These are phyloP conservation scores for Wiebesia pumilae DNA, from an alignment of 1,140 invertebrate genomes.

Conservation along the genomic window DNA sequence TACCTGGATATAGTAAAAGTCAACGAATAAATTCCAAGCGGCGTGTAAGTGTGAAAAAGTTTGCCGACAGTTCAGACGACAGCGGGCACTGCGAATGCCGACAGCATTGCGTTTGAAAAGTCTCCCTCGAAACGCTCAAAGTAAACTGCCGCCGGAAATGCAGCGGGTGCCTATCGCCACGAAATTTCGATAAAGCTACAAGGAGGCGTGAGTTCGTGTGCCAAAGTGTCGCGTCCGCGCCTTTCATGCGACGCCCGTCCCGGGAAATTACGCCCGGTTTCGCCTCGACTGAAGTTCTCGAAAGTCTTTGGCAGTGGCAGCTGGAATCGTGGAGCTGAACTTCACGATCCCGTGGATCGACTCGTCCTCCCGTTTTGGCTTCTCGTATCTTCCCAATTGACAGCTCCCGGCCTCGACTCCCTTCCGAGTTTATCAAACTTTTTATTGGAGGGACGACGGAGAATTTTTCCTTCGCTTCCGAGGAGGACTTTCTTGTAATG, in stretches of 20 bases:
- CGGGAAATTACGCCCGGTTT: constrained; percentile 2
- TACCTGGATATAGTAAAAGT: not conserved
- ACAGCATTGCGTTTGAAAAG: not conserved
- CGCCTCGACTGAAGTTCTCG: constrained; percentile 8
- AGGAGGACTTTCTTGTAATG: constrained; percentile 8
- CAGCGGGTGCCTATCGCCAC: not conserved
- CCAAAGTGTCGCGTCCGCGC: constrained; percentile 16
- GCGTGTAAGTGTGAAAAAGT: not conserved
- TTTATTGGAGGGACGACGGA: constrained; percentile 15
- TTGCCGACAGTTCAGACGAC: not conserved
- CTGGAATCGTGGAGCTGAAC: not conserved
- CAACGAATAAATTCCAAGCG: not conserved
- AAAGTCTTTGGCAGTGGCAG: constrained; percentile 39
- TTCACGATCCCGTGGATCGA: constrained; percentile 32
- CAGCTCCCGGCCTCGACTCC: not conserved
- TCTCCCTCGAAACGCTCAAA: not conserved
- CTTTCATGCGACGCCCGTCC: constrained; percentile 1
- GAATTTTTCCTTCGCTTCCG: not conserved
- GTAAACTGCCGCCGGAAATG: constrained; percentile 11
- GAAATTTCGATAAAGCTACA: constrained; percentile 21
- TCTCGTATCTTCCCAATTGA: constrained; percentile 31
- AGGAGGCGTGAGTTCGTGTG: not conserved
- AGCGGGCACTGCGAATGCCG: not conserved
- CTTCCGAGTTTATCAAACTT: constrained; percentile 27
- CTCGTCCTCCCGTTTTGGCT: constrained; percentile 26